Base-by-base conservation (phyloP, 2,888 invertebrate genomes). In the Liodrosophila aerea region DNA sequence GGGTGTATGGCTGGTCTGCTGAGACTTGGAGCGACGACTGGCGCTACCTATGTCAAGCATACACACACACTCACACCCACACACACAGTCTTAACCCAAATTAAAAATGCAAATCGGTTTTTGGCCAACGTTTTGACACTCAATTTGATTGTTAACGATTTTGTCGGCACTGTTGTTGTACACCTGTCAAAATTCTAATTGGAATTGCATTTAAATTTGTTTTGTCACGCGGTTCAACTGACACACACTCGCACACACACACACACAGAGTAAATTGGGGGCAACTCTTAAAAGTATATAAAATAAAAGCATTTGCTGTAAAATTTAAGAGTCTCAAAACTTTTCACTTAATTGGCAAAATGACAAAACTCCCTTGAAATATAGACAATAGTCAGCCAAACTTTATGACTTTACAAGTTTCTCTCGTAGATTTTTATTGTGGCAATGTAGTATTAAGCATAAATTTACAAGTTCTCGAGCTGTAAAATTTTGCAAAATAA, bases 71-170 rank as follows among this genome's bases (percentile, higher is more conserved):
- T 7, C 18, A 39, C 11, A 39, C 39, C 9, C 18, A 18, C 12
- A 41, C 8, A 11, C 40, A 46, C 54, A 62, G 54, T 70, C 63
- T 68, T 66, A 70, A 51, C 60, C 66, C 49, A 49, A 68, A 70
- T 71, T 64, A 67, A 71, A 85, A 76, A 73, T 76, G 70, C 62
- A 78, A 73, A 74, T 82, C 63, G 64, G 29, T 77, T 61, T 62
- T 45, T 67, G 36, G 11, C 57, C 44, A 49, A 65, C 60, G 49
- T 52, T 76, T 73, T 57, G 66, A 66, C 82, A 67, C 54, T 56
- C 71, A 63, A 77, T 69, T 75, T 66, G 64, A 69, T 72, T 51
- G 69, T 57, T 60, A 61, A 49, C 64, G 54, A 67, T 66, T 53
- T 18, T 31, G 40, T 12, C 16, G 34, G 31, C n/a, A n/a, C n/a